Evolutionary conservation across 2,888 invertebrate genomes (phyloP), one percentile per base, ranked within the genome.

Genomic region (Lasioglossum villosulum): DNA sequence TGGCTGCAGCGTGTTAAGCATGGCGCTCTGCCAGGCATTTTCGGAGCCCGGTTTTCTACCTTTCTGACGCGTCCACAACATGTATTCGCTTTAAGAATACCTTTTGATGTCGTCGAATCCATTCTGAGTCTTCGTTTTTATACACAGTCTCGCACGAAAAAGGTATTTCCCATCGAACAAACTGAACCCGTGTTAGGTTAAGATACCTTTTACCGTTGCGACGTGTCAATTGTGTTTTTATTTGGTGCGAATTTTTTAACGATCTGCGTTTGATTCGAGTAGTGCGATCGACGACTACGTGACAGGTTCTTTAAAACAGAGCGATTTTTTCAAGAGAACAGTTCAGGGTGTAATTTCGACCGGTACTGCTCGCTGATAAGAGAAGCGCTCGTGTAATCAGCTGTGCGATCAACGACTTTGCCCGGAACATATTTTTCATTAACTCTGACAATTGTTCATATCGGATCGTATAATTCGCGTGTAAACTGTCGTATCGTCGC

Each of bases 221-320:
- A 93, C 93, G 93, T 93, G 93, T 93, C 93, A 93, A 83, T 84
- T 70, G 34, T 82, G 80, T 81, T 88, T 81, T 83, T 78, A 71
- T 77, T 80, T 39, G 19, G 10, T 27, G 8, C 10, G 23, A 37
- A 37, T 12, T 78, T 70, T 34, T 71, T 34, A 66, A 71, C 8
- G 34, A 56, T 45, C 71, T 45, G 3, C 14, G 37, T 19, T 39
- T 37, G n/a, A 16, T 42, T 39, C 12, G 37, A 72, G 30, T 42
- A 14, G 23, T 2, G n/a, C n/a, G 34, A 75, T 45, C 52, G n/a
- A 16, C 14, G 37, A 37, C 23, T 23, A 77, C n/a, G 48, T 68
- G 16, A 30, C n/a, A n/a, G 1, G 8, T 37, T 8, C 56, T 84
- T 12, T 19, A 23, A 6, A 27, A 63, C 19, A 14, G 12, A 39